Evolutionary conservation across 2,888 invertebrate genomes (phyloP), one percentile per base, ranked within the genome.

Genomic region (Rhimphoctona megacephalus): DNA sequence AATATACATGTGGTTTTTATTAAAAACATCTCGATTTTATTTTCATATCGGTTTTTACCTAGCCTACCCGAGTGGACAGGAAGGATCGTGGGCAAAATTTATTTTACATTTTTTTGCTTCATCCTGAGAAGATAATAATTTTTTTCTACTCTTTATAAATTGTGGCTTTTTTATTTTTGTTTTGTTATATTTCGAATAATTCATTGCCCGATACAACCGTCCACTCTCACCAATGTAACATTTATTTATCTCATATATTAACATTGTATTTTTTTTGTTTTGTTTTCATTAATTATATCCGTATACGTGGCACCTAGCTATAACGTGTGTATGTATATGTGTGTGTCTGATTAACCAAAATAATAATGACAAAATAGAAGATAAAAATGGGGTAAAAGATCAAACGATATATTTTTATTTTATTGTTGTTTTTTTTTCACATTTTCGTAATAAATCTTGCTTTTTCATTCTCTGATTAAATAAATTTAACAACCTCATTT

Each of bases 11-110:
- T 91, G 90, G 88, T 90, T 90, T 90, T 90, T 90, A 91, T 90
- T 88, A 89, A 88, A 92, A 92, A 91, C 91, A 91, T 90, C 91
- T 92, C 66, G 78, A 64, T 85, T 76, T 85, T 73, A 46, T 80
- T 81, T 90, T 66, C n/a, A 88, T 86, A 89, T 90, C 88, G 85
- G 89, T 90, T 88, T 87, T 88, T 88, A 88, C 85, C 89, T 92
- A 93, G 83, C 87, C 91, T 93, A 93, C 91, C 92, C 91, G 91
- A 92, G 89, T 90, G 90, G 90, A 89, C 90, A 89, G 73, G 88
- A 89, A 86, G 46, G 85, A 79, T 87, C 86, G 83, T 85, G 81
- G 54, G 36, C 49, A 72, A 64, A 52, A 81, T 81, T 36, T 66
- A 72, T 74, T 57, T 79, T 61, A 49, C 57, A 49, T 36, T 30